Base-by-base conservation (phyloP, 2,888 invertebrate species). In the Mycogona germanica region DNA sequence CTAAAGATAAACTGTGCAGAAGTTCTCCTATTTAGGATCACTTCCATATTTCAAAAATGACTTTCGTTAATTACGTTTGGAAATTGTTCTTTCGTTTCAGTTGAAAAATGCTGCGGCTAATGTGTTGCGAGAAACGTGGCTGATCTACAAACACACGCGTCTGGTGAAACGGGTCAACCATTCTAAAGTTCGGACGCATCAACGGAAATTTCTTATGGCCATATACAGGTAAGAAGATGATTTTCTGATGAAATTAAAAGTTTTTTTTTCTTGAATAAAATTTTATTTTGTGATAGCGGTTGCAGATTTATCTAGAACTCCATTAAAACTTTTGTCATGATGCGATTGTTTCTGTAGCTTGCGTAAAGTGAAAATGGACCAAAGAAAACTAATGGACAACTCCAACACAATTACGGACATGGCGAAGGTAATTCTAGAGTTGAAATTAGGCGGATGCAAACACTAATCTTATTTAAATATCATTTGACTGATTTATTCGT, bases 81-180 rank as follows among this genome's bases (percentile, higher is more conserved):
- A 19, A 17, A 63, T 60, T 41, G 32, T 19, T 40, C 60, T 63
- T 38, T 48, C 54, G 30, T 73, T 77, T 63, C 79, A 98, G 93
- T 79, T 98, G 75, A 98, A 98, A 82, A 97, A 98, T 76, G 92
- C 96, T 63, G 98, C 98, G 62, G 98, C 98, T 60, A 99, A 98
- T 75, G 98, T 98, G 64, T 79, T 98, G 64, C 79, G 98, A 65
- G 98, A 99, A 77, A 98, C 98, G 64, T 99, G 98, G 98, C 81
- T 98, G 70, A 98, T 98, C 72, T 99, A 98, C 77, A 98, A 98
- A 76, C 91, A 98, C 74, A 97, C 98, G 67, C 87, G 96, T 72
- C 81, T 98, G 67, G 95, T 93, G 68, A 95, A 95, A 77, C 81
- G 95, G 70, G 92, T 97, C 57, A 92, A 96, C 74, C 86, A 91